Base-by-base conservation (phyloP, 2,797 vertebrate species). In the Syndactyla subalaris region DNA sequence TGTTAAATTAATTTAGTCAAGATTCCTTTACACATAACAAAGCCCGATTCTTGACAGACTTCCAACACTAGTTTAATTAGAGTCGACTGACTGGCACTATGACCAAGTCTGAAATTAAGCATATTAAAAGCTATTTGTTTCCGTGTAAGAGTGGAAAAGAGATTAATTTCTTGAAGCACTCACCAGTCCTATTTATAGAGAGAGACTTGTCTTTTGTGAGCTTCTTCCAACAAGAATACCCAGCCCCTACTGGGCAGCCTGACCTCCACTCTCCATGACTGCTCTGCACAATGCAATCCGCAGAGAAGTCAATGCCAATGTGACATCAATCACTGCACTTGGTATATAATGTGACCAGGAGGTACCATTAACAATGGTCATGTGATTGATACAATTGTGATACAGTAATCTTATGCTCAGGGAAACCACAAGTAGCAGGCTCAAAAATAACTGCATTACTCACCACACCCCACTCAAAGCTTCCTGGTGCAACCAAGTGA, bases 21-120 rank as follows among this genome's bases (percentile, higher is more conserved):
- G 61, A 74, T 19, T 74, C 45, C 18, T 74, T 71, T 91, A 63
- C 27, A 71, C 30, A 27, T 54, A 88, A 85, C 27, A 80, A 61
- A 34, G 76, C 7, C 8, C 19, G 43, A 75, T 48, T 81, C 55
- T 59, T 93, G 92, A 94, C 46, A 65, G 36, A 65, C n/a, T 83
- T 93, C 75, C 82, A 95, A 80, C 32, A 39, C 12, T 15, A 77
- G 85, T 71, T 85, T 93, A 91, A 88, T 89, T 74, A 80, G 46
- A 94, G 59, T 41, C 1, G 0, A 65, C 70, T 61, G 54, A 74
- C n/a, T 89, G 45, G 65, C 68, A 77, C 52, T 78, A 57, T 6
- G 23, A 72, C 51, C 46, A 78, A 93, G 80, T 55, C 39, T 75
- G 62, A 95, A 94, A 94, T 78, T 51, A 84, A 78, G 70, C 66